Conservation (phyloP, 1,140 invertebrate species). For the Formica exsecta region DNA sequence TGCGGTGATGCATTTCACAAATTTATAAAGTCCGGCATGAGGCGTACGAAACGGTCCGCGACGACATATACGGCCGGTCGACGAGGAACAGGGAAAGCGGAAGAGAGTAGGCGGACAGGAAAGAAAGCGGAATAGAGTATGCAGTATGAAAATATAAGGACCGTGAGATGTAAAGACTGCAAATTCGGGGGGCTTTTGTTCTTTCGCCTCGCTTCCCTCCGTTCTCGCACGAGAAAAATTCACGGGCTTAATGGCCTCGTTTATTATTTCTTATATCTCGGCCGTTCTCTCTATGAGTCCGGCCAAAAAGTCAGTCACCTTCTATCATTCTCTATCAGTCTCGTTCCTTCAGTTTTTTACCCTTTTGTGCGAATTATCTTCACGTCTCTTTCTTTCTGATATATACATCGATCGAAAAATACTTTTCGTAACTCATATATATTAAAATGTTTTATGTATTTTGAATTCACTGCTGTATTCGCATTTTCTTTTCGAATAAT, state of each 20-base stretch:
- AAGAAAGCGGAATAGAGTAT: constrained; percentile 16
- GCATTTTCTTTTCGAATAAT: constrained; percentile 24
- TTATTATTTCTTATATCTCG: constrained; percentile 79
- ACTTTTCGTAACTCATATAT: not conserved
- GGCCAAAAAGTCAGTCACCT: constrained; percentile 73
- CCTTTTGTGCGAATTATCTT: constrained; percentile 40
- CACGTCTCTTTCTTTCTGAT: constrained; percentile 10
- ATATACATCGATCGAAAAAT: constrained; percentile 55
- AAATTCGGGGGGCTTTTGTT: constrained; percentile 75
- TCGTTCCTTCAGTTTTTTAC: constrained; percentile 62
- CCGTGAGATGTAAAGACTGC: constrained; percentile 75
- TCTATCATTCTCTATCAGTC: constrained; percentile 54
- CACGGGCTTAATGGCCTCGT: constrained; percentile 80
- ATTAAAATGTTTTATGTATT: constrained; percentile 36
- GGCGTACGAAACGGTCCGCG: not conserved
- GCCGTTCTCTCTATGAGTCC: constrained; percentile 66
- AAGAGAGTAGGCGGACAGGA: not conserved
- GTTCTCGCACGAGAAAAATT: constrained; percentile 75
- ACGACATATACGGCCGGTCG: not conserved
- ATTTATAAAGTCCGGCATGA: constrained; percentile 66
- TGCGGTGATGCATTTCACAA: constrained; percentile 62
- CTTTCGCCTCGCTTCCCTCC: constrained; percentile 72
- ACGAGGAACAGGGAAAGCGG: not conserved
- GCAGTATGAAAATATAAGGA: constrained; percentile 77
- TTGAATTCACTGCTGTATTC: not conserved